These are phyloP conservation scores for Microplitis deprimator DNA, from an alignment of 2,888 invertebrate genomes.

Conservation along the genomic window DNA sequence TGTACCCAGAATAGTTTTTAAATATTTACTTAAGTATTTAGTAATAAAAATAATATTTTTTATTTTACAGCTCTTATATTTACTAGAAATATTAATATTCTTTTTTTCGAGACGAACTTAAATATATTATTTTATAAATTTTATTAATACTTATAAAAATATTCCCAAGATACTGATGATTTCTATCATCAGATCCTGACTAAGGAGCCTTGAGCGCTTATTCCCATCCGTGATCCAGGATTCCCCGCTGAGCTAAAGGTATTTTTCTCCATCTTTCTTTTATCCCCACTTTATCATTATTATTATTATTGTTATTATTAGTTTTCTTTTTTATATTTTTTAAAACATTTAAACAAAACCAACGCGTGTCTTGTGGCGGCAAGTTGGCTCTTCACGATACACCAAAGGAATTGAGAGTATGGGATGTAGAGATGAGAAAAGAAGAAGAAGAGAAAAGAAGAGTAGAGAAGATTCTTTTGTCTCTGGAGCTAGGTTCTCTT, in stretches of 20 bases:
- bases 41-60: neutral
- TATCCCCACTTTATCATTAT: conserved; percentile 46
- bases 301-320: conserved; percentile 49
- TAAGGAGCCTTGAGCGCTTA: neutral
- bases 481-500: conserved; percentile 56
- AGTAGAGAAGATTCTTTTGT: conserved; percentile 63
- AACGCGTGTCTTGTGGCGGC: conserved; percentile 18
- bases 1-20: neutral
- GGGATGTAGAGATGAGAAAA: conserved; percentile 6
- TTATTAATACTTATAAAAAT: conserved; percentile 17
- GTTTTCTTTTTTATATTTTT: conserved; percentile 36
- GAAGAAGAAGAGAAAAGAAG: neutral
- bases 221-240: conserved; percentile 8
- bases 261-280: conserved; percentile 36
- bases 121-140: neutral
- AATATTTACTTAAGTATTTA: neutral
- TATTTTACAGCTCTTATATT: too few relatives aligned
- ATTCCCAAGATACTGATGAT: conserved; percentile 44
- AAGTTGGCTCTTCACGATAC: conserved; percentile 26
- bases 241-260: conserved; percentile 29
- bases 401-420: neutral
- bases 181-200: conserved; percentile 7
- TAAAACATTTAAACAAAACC: conserved; percentile 24
- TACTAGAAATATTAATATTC: neutral
- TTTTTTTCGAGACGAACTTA: neutral